These are phyloP conservation scores for Leucopternis melanops DNA, from an alignment of 2,113 vertebrate genomes.

Conservation along the genomic window DNA sequence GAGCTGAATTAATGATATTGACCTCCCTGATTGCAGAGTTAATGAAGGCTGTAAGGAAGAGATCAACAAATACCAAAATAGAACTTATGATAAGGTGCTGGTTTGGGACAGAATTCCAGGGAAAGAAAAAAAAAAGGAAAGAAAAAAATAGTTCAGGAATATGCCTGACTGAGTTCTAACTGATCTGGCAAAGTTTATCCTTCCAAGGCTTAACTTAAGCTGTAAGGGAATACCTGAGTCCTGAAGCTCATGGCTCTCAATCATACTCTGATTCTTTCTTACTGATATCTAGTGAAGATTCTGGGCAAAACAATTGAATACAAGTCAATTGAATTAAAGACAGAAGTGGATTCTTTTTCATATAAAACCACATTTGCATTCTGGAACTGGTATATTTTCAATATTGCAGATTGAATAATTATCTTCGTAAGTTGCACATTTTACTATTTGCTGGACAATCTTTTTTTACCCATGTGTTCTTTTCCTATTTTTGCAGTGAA, in stretches of 20 bases:
- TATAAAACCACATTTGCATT: not conserved
- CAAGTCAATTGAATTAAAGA: not conserved
- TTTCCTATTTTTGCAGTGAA: not conserved
- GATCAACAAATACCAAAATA: not conserved
- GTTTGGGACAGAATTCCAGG: not conserved
- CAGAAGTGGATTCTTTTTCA: not conserved
- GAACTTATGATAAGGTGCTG: not conserved
- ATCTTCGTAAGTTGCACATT: not conserved
- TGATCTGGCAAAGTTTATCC: not conserved
- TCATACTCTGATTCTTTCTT: not conserved
- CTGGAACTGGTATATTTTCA: not conserved
- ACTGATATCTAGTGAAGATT: not conserved
- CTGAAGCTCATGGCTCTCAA: not conserved
- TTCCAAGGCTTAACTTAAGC: not conserved
- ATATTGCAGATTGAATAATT: not conserved
- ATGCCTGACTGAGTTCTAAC: not conserved
- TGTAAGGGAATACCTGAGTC: not conserved
- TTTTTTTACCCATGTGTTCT: not conserved
- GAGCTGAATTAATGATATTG: not conserved
- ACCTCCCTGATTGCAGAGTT: not conserved
- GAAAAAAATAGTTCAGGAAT: not conserved
- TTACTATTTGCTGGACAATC: not conserved
- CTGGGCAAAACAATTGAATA: not conserved
- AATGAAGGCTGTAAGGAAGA: not conserved
- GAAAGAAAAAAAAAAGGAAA: not conserved